Percentiles rank a stretch among this genome's conserved stretches.
Conservation (phyloP, 1,140 invertebrate genomes). For the Ceratitis capitata region DNA sequence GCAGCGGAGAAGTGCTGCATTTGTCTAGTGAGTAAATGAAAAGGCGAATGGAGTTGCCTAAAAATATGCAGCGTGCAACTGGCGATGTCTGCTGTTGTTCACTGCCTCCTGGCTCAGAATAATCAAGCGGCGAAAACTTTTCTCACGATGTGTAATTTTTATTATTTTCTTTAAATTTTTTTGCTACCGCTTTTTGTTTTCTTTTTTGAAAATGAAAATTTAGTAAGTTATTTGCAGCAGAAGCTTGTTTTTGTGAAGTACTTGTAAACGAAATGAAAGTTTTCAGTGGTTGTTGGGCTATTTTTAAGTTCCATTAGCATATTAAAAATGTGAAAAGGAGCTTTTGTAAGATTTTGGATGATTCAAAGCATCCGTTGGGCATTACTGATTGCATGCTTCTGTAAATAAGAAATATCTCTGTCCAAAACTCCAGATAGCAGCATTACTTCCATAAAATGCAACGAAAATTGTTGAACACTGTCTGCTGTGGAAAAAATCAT, state of each 20-base stretch:
- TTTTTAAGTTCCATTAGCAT: not conserved
- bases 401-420: too few species aligned
- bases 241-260: not conserved
- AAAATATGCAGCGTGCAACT: not conserved
- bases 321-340: not conserved
- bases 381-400: too few species aligned
- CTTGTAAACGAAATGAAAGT: conserved; percentile 3
- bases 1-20: not conserved
- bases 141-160: conserved; percentile 49
- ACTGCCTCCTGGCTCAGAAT: not conserved
- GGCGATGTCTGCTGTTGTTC: not conserved
- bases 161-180: conserved; percentile 8
- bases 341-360: too few species aligned
- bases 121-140: conserved; percentile 59
- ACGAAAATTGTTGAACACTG: too few species aligned
- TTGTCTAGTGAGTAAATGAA: too few species aligned
- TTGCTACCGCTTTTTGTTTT: not conserved
- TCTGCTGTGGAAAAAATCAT: too few species aligned
- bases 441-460: too few species aligned
- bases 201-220: not conserved
- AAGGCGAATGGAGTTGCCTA: not conserved
- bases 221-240: not conserved
- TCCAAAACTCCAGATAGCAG: too few species aligned
- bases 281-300: not conserved
- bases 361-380: too few species aligned